A percentile compares a stretch with the other conserved stretches of the same genome.
These are phyloP conservation scores for Megalops atlanticus DNA, from an alignment of 2,113 vertebrate species.

Conservation along the genomic window DNA sequence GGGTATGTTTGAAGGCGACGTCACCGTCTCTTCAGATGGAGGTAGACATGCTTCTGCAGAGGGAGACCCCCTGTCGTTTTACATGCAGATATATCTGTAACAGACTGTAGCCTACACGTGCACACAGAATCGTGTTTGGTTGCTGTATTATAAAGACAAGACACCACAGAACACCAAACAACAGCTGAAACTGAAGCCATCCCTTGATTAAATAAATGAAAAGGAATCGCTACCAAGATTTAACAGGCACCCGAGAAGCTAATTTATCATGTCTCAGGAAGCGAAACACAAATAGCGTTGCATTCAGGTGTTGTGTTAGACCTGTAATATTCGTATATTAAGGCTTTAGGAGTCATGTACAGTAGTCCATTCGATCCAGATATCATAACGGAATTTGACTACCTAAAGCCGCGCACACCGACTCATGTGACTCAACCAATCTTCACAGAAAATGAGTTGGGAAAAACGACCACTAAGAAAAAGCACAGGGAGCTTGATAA, in stretches of 20 bases:
- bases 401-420: not conserved
- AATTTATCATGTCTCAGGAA: too few relatives aligned
- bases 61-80: not conserved
- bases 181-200: not conserved
- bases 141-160: not conserved
- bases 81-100: not conserved
- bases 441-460: not conserved
- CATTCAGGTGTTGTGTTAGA: not conserved
- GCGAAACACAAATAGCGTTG: too few relatives aligned
- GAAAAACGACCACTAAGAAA: slow-evolving; percentile 4
- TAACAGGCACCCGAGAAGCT: too few relatives aligned
- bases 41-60: not conserved
- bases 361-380: not conserved
- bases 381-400: not conserved
- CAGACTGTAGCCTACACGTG: not conserved
- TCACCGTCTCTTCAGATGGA: slow-evolving; percentile 20
- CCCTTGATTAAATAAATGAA: not conserved
- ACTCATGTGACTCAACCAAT: not conserved
- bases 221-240: slow-evolving; percentile 10
- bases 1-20: not conserved
- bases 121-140: not conserved
- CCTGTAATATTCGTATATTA: not conserved
- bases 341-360: not conserved
- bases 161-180: not conserved
- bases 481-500: slow-evolving; percentile 36